Base-by-base conservation (phyloP, 2,113 vertebrate species). In the Callithrix jacchus region DNA sequence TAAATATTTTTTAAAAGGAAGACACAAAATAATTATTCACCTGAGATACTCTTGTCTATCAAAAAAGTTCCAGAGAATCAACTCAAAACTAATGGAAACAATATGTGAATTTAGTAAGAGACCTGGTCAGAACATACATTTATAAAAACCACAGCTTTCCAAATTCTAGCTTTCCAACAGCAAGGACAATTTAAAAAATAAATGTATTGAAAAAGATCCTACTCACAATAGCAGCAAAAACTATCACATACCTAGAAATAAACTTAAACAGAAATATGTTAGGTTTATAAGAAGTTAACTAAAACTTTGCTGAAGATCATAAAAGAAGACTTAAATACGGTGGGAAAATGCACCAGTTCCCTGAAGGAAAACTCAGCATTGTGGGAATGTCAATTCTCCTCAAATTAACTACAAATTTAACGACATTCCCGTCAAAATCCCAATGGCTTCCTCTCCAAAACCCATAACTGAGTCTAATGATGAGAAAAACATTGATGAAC, bases 61-160 rank as follows among this genome's bases (percentile, higher is more conserved):
- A 42, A 70, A 92, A 86, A 45, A 30, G 27, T 17, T n/a, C 47
- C 68, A 54, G 54, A 82, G 54, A 70, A 40, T 83, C 76, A 68
- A 40, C 27, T 47, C 37, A 21, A 82, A 87, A 74, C 81, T 27
- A 16, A 79, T 3, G 49, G 23, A 37, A 92, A 85, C 40, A 74
- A 35, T 21, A 21, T 30, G 27, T 66, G 32, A 96, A 73, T 79
- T 91, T 79, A n/a, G 71, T 6, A 64, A 84, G 68, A 70, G 17
- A 70, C n/a, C 40, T 45, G 54, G 12, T 81, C 56, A 66, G 58
- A 79, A 83, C 79, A 81, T 52, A 73, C 14, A 61, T 73, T n/a
- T 54, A 74, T 84, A 54, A 90, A 93, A 83, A 30, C 47, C 82
- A 66, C 68, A 64, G 54, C 54, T 87, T 87, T 66, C 92, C 61